phyloP scores from a whole-genome alignment of 2,888 invertebrate genomes.

The Folsomia candida region DNA sequence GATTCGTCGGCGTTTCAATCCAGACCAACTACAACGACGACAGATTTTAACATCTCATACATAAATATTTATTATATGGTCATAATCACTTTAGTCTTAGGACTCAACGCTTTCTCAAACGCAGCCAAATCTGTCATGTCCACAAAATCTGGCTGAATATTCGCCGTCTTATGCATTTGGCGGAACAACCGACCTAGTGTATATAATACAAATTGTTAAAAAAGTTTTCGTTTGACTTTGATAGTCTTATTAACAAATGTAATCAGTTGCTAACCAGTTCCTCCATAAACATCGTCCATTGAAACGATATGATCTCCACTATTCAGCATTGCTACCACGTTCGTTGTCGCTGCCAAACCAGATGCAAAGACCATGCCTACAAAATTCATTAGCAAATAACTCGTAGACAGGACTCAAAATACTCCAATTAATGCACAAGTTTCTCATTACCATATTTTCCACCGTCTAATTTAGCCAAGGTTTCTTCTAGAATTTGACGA shows the following conservation, averaged over 20 bases:
- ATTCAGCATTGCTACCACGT: constrained; percentile 70
- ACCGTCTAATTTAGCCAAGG: constrained; percentile 84
- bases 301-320: constrained; percentile 66
- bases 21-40: constrained; percentile 58
- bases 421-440: too few species aligned
- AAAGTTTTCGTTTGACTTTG: constrained; percentile 54
- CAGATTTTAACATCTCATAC: neutral
- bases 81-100: constrained; percentile 58
- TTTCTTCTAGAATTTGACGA: constrained; percentile 79
- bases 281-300: constrained; percentile 61
- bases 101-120: constrained; percentile 56
- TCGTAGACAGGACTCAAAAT: too few species aligned
- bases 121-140: constrained; percentile 57
- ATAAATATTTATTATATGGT: neutral
- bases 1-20: constrained; percentile 65
- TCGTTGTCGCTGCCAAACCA: constrained; percentile 82
- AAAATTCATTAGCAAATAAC: neutral
- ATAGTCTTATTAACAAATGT: too few species aligned
- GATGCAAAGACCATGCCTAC: constrained; percentile 67
- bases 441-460: constrained; percentile 76
- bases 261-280: constrained; percentile 56
- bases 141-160: constrained; percentile 58
- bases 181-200: constrained; percentile 44
- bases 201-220: neutral
- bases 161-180: constrained; percentile 40